phyloP scores from a whole-genome alignment of 2,797 vertebrate genomes.

The Coreius guichenoti region DNA sequence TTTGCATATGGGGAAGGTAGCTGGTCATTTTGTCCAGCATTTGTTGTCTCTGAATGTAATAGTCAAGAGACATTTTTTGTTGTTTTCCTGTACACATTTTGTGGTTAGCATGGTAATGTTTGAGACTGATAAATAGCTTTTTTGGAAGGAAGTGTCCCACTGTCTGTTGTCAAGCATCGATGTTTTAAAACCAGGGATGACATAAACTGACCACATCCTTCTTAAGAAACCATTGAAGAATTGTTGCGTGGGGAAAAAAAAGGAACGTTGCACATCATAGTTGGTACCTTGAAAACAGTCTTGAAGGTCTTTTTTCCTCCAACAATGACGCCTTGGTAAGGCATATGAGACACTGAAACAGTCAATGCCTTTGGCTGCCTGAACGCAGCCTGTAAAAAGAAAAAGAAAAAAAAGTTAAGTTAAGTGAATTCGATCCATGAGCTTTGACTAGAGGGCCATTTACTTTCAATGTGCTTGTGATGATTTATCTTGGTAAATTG shows the following conservation, averaged over 20 bases:
- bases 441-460: slow-evolving; percentile 42
- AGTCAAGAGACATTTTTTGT: background rate
- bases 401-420: slow-evolving; percentile 16
- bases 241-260: background rate
- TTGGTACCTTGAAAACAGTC: slow-evolving; percentile 14
- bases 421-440: slow-evolving; percentile 40
- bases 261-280: slow-evolving; percentile 20
- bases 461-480: slow-evolving; percentile 36
- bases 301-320: background rate
- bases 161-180: background rate
- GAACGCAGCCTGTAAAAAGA: slow-evolving; percentile 1
- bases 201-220: slow-evolving; percentile 40
- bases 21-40: background rate
- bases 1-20: background rate
- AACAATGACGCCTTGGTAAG: slow-evolving; percentile 10
- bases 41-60: background rate
- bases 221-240: slow-evolving; percentile 14
- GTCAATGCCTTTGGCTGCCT: slow-evolving; percentile 23
- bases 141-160: background rate
- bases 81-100: background rate
- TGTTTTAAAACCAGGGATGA: slow-evolving; percentile 23
- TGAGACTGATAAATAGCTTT: background rate
- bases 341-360: slow-evolving; percentile 26
- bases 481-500: slow-evolving; percentile 41
- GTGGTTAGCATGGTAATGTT: background rate